Conservation (phyloP, 2,888 invertebrate genomes). For the Lymantria monacha region DNA sequence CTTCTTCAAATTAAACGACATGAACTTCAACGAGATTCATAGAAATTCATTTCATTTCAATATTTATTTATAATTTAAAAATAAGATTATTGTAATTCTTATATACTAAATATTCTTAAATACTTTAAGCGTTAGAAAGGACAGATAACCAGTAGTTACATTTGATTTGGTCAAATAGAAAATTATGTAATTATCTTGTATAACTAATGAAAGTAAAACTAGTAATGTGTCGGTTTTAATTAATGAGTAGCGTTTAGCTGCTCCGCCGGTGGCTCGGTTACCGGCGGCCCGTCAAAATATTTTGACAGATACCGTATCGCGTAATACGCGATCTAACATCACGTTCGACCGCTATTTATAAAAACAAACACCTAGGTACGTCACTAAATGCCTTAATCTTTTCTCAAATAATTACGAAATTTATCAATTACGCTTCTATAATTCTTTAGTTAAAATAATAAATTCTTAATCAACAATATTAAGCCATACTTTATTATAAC, state of each 20-base stretch:
- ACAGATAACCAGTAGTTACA: conserved; percentile 1
- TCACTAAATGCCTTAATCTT: conserved; percentile 4
- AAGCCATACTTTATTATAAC: too few relatives aligned
- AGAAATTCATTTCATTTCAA: too few relatives aligned
- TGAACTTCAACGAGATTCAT: too few relatives aligned
- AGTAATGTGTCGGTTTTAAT: conserved; percentile 61
- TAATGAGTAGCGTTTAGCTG: conserved; percentile 64
- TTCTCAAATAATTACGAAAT: conserved; percentile 1
- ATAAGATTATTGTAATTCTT: too few relatives aligned
- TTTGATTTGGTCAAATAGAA: conserved; percentile 37
- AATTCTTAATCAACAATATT: too few relatives aligned
- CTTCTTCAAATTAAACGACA: too few relatives aligned
- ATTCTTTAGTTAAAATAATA: too few relatives aligned
- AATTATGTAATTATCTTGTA: conserved; percentile 64
- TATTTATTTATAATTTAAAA: too few relatives aligned
- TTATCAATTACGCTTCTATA: background rate
- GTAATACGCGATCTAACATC: conserved; percentile 27
- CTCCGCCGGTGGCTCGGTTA: conserved; percentile 52
- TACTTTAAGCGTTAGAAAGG: conserved; percentile 11
- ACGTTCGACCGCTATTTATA: conserved; percentile 13
- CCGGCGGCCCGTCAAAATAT: conserved; percentile 37
- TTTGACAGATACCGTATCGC: conserved; percentile 44
- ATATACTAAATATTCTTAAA: background rate
- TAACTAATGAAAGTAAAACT: conserved; percentile 73
- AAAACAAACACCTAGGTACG: conserved; percentile 4